Evolutionary conservation across 2,888 invertebrate genomes (phyloP).

Genomic region (Nebria brevicollis): DNA sequence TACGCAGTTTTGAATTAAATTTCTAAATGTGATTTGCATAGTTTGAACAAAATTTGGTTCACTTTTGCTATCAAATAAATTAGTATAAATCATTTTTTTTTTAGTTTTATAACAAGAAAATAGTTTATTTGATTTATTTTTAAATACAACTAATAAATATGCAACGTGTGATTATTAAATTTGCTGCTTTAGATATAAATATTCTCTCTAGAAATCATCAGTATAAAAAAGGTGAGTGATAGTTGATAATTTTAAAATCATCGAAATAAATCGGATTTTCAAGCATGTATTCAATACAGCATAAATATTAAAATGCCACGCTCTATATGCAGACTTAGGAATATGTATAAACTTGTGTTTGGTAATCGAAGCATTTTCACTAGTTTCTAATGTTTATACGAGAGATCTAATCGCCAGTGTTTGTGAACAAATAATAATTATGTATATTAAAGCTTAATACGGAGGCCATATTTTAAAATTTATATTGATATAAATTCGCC

Average conservation of each 20-base stretch:
- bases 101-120: no score
- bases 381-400: constrained; percentile 30
- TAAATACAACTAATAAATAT: background rate
- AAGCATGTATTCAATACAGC: constrained; percentile 45
- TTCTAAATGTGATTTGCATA: no score
- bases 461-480: background rate
- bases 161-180: background rate
- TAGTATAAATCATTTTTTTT: no score
- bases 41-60: no score
- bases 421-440: constrained; percentile 33
- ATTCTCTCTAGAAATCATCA: constrained; percentile 40
- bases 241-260: constrained; percentile 35
- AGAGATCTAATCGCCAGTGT: background rate
- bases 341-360: constrained; percentile 22
- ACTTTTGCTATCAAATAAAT: no score
- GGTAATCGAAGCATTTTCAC: constrained; percentile 31
- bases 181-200: background rate
- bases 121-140: no score
- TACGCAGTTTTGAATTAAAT: no score
- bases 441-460: constrained; percentile 17
- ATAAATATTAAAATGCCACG: constrained; percentile 26
- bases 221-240: constrained; percentile 32
- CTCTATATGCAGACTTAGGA: constrained; percentile 32
- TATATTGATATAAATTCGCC: background rate
- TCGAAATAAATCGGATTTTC: constrained; percentile 35